Percentiles rank a stretch among this genome's conserved stretches.
Conservation (phyloP, 1,140 invertebrate genomes). For the Platyscapa corneri region DNA sequence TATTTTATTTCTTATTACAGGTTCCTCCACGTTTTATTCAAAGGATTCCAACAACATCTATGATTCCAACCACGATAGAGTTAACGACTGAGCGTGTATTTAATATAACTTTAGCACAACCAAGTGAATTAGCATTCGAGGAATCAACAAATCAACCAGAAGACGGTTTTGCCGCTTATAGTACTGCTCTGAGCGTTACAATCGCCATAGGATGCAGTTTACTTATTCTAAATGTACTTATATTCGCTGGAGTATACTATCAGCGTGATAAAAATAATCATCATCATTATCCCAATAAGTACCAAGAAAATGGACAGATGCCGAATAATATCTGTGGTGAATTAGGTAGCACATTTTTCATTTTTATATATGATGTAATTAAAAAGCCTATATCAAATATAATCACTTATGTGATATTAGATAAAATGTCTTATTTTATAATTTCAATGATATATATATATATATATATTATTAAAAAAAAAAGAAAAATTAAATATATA, state of each 20-base stretch:
- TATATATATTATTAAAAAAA: no score
- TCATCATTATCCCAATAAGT: conserved; percentile 80
- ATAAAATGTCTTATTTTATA: no score
- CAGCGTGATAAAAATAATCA: conserved; percentile 86
- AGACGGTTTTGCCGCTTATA: conserved; percentile 90
- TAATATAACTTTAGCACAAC: conserved; percentile 61
- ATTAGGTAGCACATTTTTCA: conserved; percentile 70
- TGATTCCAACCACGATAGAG: conserved; percentile 62
- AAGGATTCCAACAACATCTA: conserved; percentile 67
- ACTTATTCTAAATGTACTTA: conserved; percentile 91
- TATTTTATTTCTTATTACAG: conserved; percentile 49
- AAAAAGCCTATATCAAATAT: no score
- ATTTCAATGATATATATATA: no score
- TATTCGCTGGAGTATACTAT: conserved; percentile 95
- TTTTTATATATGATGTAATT: no score
- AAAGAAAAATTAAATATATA: no score
- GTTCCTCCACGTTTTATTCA: conserved; percentile 71
- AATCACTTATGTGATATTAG: no score
- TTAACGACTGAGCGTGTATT: conserved; percentile 58
- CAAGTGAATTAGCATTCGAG: conserved; percentile 67
- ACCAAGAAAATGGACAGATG: conserved; percentile 88
- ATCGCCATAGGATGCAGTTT: conserved; percentile 95
- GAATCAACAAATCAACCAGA: conserved; percentile 78
- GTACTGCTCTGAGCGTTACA: conserved; percentile 91
- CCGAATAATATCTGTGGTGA: conserved; percentile 89